These are phyloP conservation scores for Paraescarpia echinospica DNA, from an alignment of 1,140 invertebrate species.

Conservation along the genomic window DNA sequence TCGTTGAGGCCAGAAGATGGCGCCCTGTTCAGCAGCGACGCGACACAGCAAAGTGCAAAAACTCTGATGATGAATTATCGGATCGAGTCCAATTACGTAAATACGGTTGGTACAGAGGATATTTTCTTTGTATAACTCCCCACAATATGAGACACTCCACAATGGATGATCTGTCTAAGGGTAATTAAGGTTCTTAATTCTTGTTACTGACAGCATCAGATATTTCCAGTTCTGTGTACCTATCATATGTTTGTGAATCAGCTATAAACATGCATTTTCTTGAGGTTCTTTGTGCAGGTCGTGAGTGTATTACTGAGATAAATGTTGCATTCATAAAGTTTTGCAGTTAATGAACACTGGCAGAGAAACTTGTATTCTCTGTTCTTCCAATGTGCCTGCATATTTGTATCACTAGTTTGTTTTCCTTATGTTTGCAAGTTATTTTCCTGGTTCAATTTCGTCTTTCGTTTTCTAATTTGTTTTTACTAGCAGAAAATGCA, in stretches of 20 bases:
- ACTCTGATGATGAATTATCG: not conserved
- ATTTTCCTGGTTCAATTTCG: not conserved
- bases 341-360: not conserved
- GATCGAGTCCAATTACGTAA: slow-evolving; percentile 29
- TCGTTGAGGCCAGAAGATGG: slow-evolving; percentile 35
- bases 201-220: no score
- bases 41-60: slow-evolving; percentile 18
- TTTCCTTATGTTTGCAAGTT: no score
- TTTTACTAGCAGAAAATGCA: not conserved
- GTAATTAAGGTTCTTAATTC: no score
- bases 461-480: not conserved
- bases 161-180: not conserved
- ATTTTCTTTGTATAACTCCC: not conserved
- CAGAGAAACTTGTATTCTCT: not conserved
- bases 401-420: not conserved
- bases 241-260: no score
- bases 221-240: no score
- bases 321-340: not conserved
- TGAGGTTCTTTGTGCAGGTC: not conserved
- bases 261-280: not conserved
- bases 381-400: not conserved
- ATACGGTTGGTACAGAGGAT: slow-evolving; percentile 14
- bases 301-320: not conserved
- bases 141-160: not conserved
- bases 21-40: slow-evolving; percentile 22